Evolutionary conservation across 2,888 invertebrate genomes (phyloP).

Genomic region (Heterodera filipjevi): DNA sequence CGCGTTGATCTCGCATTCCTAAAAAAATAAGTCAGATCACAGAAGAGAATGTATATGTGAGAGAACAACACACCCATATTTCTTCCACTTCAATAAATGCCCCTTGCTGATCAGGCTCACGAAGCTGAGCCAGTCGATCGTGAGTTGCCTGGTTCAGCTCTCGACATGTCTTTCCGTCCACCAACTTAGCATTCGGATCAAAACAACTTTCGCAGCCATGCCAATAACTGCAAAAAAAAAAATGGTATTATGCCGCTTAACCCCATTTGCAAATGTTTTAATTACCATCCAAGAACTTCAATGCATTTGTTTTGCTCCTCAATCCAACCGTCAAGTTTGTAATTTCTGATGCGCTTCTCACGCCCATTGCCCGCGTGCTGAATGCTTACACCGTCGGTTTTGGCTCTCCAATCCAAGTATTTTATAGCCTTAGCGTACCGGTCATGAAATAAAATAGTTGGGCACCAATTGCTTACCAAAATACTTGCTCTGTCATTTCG

Average conservation of each 20-base stretch:
- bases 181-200: background rate
- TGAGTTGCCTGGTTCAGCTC: background rate
- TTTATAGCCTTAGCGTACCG: background rate
- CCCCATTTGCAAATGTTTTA: background rate
- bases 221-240: background rate
- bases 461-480: too few species aligned
- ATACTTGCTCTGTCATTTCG: background rate
- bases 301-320: background rate
- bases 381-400: background rate
- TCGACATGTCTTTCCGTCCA: background rate
- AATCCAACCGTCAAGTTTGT: background rate
- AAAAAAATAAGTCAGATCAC: background rate
- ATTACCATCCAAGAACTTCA: background rate
- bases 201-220: background rate
- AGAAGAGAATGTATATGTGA: too few species aligned
- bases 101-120: background rate
- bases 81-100: background rate
- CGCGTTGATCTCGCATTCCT: background rate
- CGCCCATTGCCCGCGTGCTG: slow-evolving; percentile 6
- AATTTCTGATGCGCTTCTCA: background rate
- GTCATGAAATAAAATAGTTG: background rate
- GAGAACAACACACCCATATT: background rate
- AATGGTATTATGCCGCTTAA: too few species aligned
- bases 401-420: slow-evolving; percentile 18
- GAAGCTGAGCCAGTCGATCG: background rate